Evolutionary conservation across 2,888 invertebrate species (phyloP).

Genomic region (Brenthis ino): DNA sequence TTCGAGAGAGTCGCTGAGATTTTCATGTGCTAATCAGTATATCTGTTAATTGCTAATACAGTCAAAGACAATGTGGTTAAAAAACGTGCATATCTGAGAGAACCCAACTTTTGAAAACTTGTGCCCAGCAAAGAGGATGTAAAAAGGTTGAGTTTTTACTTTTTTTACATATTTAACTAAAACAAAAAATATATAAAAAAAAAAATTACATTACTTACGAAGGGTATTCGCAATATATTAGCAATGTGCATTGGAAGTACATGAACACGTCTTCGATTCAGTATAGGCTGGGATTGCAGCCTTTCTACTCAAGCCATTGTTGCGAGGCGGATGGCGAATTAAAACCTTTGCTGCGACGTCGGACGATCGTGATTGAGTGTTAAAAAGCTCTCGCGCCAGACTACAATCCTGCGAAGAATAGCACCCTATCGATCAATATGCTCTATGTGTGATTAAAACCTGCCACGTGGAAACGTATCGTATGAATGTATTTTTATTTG

Average conservation of each 20-base stretch:
- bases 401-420: constrained; percentile 60
- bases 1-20: too few relatives aligned
- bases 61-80: too few relatives aligned
- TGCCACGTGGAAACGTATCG: constrained; percentile 36
- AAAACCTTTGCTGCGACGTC: constrained; percentile 56
- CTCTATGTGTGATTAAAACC: constrained; percentile 43
- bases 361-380: constrained; percentile 72
- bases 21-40: too few relatives aligned
- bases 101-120: too few relatives aligned
- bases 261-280: constrained; percentile 24
- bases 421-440: constrained; percentile 52
- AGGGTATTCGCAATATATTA: neutral
- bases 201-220: neutral
- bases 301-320: constrained; percentile 49
- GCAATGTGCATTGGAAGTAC: constrained; percentile 2
- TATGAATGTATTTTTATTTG: constrained; percentile 16
- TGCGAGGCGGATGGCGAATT: constrained; percentile 75
- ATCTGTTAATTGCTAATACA: too few relatives aligned
- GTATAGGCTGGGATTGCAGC: constrained; percentile 40
- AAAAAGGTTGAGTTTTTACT: too few relatives aligned
- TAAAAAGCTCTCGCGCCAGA: constrained; percentile 68
- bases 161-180: too few relatives aligned
- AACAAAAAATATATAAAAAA: too few relatives aligned
- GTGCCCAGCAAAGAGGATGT: too few relatives aligned
- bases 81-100: too few relatives aligned